Conservation (phyloP, 2,113 vertebrate genomes). For the Indri indri region DNA sequence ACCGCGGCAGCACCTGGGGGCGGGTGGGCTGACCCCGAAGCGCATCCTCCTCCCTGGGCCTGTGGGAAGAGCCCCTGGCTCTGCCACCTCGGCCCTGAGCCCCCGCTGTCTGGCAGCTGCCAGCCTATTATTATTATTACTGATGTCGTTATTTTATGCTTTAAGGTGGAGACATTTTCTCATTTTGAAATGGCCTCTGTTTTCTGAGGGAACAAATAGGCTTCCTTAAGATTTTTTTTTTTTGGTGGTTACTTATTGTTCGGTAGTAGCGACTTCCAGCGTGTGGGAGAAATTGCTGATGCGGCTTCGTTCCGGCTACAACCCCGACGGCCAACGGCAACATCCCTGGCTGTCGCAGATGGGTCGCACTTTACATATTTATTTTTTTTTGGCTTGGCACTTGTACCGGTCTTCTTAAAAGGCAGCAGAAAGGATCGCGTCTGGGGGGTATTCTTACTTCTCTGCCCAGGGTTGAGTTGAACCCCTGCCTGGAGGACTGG, state of each 20-base stretch:
- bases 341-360: conserved; percentile 43
- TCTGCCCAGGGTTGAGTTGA: not conserved
- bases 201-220: not conserved
- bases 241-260: conserved; percentile 78
- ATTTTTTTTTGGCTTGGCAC: not conserved
- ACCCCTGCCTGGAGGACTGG: not conserved
- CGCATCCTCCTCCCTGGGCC: not conserved
- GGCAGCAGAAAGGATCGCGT: not conserved
- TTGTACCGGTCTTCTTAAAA: not conserved
- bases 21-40: not conserved
- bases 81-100: fast-evolving
- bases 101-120: not conserved
- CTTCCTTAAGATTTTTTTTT: not conserved
- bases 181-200: not conserved
- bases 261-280: conserved; percentile 82
- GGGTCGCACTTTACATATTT: not conserved
- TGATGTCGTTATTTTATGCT: not conserved
- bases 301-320: conserved; percentile 26
- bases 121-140: not conserved
- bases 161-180: not conserved
- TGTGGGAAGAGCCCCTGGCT: not conserved
- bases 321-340: conserved; percentile 67
- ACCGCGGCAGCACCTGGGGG: not conserved
- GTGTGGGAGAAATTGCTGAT: conserved; percentile 85
- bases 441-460: fast-evolving